A percentile compares a stretch with the other conserved stretches of the same genome.
phyloP scores from a whole-genome alignment of 2,113 vertebrate species.

The Seriola aureovittata region DNA sequence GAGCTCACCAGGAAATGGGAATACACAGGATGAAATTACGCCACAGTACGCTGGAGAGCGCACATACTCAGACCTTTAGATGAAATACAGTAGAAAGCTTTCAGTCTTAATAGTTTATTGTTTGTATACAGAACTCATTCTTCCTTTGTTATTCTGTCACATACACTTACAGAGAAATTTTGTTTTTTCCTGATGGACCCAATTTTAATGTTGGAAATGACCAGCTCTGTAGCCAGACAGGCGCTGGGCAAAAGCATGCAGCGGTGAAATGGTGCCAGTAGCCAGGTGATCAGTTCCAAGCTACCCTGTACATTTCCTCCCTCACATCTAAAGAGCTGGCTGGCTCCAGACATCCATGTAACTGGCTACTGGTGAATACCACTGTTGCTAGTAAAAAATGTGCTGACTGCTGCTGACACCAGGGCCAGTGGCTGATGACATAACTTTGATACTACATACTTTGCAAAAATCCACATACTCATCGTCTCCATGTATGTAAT shows the following conservation, averaged over 20 bases:
- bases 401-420: slow-evolving; percentile 33
- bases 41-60: slow-evolving; percentile 19
- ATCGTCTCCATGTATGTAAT: background rate
- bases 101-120: background rate
- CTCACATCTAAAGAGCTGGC: slow-evolving; percentile 1
- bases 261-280: slow-evolving; percentile 25
- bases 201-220: slow-evolving; percentile 1
- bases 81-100: slow-evolving; percentile 26
- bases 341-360: background rate
- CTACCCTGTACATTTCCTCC: slow-evolving; percentile 25
- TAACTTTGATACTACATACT: slow-evolving; percentile 14
- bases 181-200: slow-evolving; percentile 7
- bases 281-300: background rate
- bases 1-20: slow-evolving; percentile 74
- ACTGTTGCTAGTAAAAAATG: slow-evolving; percentile 27
- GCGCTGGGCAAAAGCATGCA: slow-evolving; percentile 29
- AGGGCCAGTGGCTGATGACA: background rate
- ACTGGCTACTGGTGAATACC: slow-evolving; percentile 31
- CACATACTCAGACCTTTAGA: slow-evolving; percentile 14
- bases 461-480: background rate
- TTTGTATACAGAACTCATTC: background rate
- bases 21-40: slow-evolving; percentile 72
- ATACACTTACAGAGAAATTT: background rate
- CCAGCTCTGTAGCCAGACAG: slow-evolving; percentile 11
- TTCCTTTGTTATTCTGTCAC: background rate